Conservation (phyloP, 53 echinoderm and acorn worm genomes). For the Paracentrotus lividus region DNA sequence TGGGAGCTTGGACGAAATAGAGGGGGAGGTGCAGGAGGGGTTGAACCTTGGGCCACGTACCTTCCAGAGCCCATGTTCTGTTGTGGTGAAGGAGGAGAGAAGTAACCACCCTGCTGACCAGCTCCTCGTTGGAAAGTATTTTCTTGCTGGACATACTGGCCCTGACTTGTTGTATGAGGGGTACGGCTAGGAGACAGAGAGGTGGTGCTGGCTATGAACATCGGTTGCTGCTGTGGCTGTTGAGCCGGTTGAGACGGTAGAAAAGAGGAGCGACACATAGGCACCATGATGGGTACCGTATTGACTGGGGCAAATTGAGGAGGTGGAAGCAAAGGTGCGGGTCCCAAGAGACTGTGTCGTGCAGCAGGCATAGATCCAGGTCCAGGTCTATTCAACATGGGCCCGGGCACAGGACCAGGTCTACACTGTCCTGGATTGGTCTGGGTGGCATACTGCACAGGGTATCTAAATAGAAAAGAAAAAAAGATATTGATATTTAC, state of each 20-base stretch:
- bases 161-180: neutral
- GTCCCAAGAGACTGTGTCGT: neutral
- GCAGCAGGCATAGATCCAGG: neutral
- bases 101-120: neutral
- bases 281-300: neutral
- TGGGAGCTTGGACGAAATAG: constrained; percentile 51
- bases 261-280: neutral
- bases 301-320: constrained; percentile 8
- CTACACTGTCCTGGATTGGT: neutral
- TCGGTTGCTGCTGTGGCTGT: neutral
- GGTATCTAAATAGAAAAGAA: neutral
- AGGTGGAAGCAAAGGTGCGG: neutral
- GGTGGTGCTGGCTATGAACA: neutral
- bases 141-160: neutral
- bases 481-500: neutral
- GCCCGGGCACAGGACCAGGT: neutral
- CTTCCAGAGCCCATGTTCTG: neutral
- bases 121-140: neutral
- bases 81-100: constrained; percentile 36
- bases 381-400: neutral
- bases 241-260: neutral
- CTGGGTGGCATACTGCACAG: neutral
- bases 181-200: neutral
- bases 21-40: constrained; percentile 20
- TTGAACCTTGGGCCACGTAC: neutral